Evolutionary conservation across 2,113 vertebrate species (phyloP).

Genomic region (Lethenteron camtschaticum): DNA sequence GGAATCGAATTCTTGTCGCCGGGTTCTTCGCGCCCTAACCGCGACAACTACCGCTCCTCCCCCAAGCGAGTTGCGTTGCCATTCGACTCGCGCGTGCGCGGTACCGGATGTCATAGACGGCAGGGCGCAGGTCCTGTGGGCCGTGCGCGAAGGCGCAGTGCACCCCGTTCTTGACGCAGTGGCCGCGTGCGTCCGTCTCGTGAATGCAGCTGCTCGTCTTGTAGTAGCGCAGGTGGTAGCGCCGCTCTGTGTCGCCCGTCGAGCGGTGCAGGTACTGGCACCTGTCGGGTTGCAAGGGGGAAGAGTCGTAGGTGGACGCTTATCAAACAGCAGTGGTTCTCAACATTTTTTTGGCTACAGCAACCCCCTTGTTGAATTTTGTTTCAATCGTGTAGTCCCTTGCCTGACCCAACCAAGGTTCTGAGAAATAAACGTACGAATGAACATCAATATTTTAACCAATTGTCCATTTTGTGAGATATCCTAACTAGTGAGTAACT

Average conservation of each 20-base stretch:
- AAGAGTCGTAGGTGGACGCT: not conserved
- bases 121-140: conserved; percentile 80
- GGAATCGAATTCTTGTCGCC: no score
- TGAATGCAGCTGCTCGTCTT: conserved; percentile 96
- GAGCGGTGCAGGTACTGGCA: conserved; percentile 83
- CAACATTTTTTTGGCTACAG: not conserved
- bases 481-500: no score
- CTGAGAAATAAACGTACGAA: no score
- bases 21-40: no score
- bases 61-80: no score
- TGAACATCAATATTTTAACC: no score
- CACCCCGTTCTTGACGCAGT: conserved; percentile 86
- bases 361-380: no score
- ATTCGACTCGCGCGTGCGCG: no score
- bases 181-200: conserved; percentile 81
- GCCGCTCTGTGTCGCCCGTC: conserved; percentile 78
- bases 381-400: not conserved
- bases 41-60: no score
- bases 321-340: not conserved
- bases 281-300: conserved; percentile 20
- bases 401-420: not conserved
- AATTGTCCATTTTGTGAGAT: no score
- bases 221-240: conserved; percentile 87
- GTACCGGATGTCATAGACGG: conserved; percentile 81
- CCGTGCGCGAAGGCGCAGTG: conserved; percentile 91